Evolutionary conservation across 2,888 invertebrate genomes (phyloP).

Genomic region (Erebia epiphron): DNA sequence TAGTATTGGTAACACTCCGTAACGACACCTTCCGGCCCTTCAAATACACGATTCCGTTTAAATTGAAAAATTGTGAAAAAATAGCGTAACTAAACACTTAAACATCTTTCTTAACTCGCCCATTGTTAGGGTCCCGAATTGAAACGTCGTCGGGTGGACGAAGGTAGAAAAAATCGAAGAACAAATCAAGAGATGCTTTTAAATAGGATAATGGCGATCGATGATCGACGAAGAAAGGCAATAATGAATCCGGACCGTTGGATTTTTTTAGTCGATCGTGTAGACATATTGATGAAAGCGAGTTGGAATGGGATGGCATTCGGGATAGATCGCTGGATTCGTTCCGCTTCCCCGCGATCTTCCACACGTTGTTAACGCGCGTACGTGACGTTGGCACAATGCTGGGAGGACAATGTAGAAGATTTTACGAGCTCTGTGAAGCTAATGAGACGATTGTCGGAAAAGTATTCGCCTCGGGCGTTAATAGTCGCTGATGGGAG

Average conservation of each 20-base stretch:
- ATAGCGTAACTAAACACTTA: conserved; percentile 81
- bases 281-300: conserved; percentile 67
- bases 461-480: conserved; percentile 59
- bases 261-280: conserved; percentile 65
- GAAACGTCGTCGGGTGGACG: conserved; percentile 75
- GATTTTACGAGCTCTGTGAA: conserved; percentile 74
- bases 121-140: conserved; percentile 75
- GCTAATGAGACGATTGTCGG: conserved; percentile 78
- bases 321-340: conserved; percentile 70
- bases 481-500: conserved; percentile 63
- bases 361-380: conserved; percentile 80
- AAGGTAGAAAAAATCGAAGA: conserved; percentile 66
- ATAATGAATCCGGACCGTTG: conserved; percentile 77
- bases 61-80: conserved; percentile 81
- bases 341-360: conserved; percentile 79
- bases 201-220: conserved; percentile 82
- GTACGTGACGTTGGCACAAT: conserved; percentile 73
- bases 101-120: conserved; percentile 81
- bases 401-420: conserved; percentile 56
- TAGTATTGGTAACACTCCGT: conserved; percentile 74
- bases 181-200: conserved; percentile 82
- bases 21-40: conserved; percentile 81
- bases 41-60: conserved; percentile 76
- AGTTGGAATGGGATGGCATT: conserved; percentile 64
- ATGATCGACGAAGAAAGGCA: conserved; percentile 80